Conservation (phyloP, 2,797 vertebrate species). For the Rhincodon typus region DNA sequence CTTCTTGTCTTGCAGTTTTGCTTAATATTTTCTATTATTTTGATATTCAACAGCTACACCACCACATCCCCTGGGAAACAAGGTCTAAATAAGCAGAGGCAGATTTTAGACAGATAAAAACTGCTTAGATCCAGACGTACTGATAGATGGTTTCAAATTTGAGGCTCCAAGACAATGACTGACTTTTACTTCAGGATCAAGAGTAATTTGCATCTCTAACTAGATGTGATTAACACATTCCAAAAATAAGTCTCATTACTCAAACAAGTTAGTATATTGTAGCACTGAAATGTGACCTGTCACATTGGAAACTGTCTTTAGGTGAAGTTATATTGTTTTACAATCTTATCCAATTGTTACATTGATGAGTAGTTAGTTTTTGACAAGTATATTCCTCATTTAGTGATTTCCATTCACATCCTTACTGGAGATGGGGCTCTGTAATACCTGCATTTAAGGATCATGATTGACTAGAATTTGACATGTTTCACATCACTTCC, state of each 20-base stretch:
- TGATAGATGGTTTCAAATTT: neutral
- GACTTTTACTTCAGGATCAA: neutral
- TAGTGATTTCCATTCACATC: neutral
- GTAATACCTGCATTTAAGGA: neutral
- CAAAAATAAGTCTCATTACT: neutral
- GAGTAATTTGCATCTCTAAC: neutral
- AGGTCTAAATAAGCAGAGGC: neutral
- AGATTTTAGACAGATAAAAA: neutral
- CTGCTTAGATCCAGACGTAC: neutral
- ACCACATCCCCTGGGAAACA: neutral
- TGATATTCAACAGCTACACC: neutral
- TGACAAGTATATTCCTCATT: neutral
- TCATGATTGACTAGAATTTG: neutral
- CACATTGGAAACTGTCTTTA: neutral
- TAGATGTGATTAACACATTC: neutral
- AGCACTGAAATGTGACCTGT: neutral
- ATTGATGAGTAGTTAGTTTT: neutral
- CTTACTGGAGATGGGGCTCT: neutral
- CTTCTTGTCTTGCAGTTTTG: neutral
- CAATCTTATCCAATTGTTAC: neutral
- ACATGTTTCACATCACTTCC: neutral
- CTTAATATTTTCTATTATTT: constrained; percentile 1
- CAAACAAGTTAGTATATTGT: neutral
- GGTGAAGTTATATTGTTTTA: neutral
- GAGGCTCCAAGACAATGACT: neutral